These are phyloP conservation scores for Napeogenes sylphis DNA, from an alignment of 2,888 invertebrate genomes.

Conservation along the genomic window DNA sequence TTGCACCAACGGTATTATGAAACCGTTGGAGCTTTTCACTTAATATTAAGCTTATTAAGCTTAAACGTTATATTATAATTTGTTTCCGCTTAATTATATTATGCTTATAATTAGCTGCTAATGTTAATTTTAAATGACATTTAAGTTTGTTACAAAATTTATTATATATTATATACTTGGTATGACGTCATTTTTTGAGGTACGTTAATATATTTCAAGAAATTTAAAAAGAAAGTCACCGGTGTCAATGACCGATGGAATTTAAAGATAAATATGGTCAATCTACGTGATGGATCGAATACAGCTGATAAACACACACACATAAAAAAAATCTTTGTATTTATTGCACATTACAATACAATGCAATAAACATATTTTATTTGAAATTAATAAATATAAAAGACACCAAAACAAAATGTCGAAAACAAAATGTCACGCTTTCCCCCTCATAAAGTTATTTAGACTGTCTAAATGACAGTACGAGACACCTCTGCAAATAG, in stretches of 20 bases:
- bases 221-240: not conserved
- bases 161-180: too few species aligned
- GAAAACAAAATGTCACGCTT: constrained; percentile 4
- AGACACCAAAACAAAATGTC: not conserved
- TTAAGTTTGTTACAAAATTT: too few species aligned
- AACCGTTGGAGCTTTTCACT: constrained; percentile 17
- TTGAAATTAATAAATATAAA: too few species aligned
- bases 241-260: not conserved
- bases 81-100: constrained; percentile 9
- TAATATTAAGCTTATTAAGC: constrained; percentile 17
- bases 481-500: not conserved
- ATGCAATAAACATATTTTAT: too few species aligned
- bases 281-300: not conserved
- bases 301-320: not conserved
- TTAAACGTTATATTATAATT: constrained; percentile 2
- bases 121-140: too few species aligned
- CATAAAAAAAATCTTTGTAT: not conserved
- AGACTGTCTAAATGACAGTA: not conserved
- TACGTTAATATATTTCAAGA: not conserved
- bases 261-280: not conserved
- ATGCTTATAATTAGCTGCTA: too few species aligned
- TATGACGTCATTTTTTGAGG: too few species aligned
- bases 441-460: constrained; percentile 2
- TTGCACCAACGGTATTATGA: constrained; percentile 44
- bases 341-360: too few species aligned